Percentiles rank a stretch among this genome's conserved stretches.
Conservation (phyloP, 2,113 vertebrate genomes). For the Percina caprodes region DNA sequence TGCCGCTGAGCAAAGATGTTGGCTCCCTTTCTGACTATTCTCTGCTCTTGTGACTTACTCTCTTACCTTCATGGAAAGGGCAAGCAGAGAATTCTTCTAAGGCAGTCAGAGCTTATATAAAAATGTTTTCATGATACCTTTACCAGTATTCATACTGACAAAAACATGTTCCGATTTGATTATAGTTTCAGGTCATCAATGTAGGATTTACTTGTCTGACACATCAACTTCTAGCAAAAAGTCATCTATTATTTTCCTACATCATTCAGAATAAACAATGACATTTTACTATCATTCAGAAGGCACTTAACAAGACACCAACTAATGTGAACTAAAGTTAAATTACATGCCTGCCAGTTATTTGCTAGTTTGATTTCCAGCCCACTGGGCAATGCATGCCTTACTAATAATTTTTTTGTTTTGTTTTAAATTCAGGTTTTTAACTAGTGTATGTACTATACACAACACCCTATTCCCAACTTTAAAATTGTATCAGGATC, state of each 20-base stretch:
- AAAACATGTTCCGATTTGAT: not conserved
- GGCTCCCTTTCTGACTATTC: not conserved
- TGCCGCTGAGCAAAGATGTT: not conserved
- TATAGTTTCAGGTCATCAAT: not conserved
- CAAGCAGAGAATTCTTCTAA: not conserved
- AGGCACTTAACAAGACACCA: not conserved
- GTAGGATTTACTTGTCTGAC: not conserved
- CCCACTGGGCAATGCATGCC: slow-evolving; percentile 55
- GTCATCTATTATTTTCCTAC: not conserved
- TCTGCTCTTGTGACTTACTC: not conserved
- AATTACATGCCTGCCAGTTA: not conserved
- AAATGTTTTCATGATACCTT: not conserved
- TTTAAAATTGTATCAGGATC: not conserved
- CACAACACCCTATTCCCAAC: not conserved
- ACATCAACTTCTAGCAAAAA: not conserved
- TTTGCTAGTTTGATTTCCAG: slow-evolving; percentile 2
- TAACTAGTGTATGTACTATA: slow-evolving; percentile 26
- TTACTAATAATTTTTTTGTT: too few relatives aligned
- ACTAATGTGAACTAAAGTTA: slow-evolving; percentile 6
- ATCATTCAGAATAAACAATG: not conserved
- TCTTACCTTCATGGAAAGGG: not conserved
- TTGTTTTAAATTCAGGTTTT: slow-evolving; percentile 29
- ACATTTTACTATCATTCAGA: not conserved
- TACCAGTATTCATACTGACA: not conserved
- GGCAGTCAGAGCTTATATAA: not conserved